Evolutionary conservation across 2,888 invertebrate genomes (phyloP), one percentile per base, ranked within the genome.

Genomic region (Drosophila buzzatii): DNA sequence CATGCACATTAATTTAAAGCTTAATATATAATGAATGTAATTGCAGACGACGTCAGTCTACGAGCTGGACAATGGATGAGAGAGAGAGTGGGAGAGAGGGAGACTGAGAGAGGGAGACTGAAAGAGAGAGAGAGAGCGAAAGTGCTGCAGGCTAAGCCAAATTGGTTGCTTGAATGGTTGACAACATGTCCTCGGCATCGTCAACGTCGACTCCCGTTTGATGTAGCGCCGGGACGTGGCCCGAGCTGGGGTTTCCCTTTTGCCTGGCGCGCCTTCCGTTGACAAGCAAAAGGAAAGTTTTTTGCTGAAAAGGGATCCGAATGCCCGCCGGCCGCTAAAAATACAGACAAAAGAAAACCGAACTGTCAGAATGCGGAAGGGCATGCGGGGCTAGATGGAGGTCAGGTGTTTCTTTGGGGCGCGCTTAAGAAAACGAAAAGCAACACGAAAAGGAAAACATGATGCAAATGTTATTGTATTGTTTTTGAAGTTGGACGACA

Each of bases 91-190:
- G 35, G 14, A 37, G 16, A n/a, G 42, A 10, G 31, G 2, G n/a
- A n/a, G 12, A 14, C n/a, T n/a, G 39, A 16, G 31, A 2, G 14
- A 35, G 33, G 18, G 58, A 23, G 35, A 12, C 23, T 23, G n/a
- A n/a, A 23, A 3, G 23, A 23, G 41, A 37, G 18, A 16, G 51
- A 12, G 16, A 39, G 55, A 9, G 45, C 7, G 20, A n/a, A 12
- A 53, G 23, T 20, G 64, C 77, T 61, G 23, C 35, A 23, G 70
- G 70, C 66, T 49, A 61, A 23, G 33, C 44, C 66, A 77, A 80
- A 82, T 82, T 80, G 80, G 70, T 73, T 69, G 82, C 72, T 67
- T 60, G 67, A 76, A 75, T 82, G 69, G 80, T 68, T 82, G 82
- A 82, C 79, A 81, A 81, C 82, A 78, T 81, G 78, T 80, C 80